Evolutionary conservation across 2,888 invertebrate genomes (phyloP).

Genomic region (Apamea sordens): DNA sequence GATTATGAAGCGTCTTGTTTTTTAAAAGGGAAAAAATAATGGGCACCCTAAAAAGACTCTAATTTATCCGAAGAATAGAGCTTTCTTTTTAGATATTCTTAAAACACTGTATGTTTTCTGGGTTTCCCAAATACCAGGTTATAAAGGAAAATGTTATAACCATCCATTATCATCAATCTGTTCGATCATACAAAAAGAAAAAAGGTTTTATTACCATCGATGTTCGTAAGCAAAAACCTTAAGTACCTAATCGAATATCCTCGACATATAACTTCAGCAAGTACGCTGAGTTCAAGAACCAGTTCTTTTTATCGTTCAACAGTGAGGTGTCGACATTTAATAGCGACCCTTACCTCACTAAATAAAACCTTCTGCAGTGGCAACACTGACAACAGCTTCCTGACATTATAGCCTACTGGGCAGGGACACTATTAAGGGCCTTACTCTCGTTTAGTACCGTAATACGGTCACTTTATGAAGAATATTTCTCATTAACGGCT

Average conservation of each 20-base stretch:
- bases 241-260: neutral
- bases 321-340: constrained; percentile 28
- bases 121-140: neutral
- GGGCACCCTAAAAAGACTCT: too few relatives aligned
- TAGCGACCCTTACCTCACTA: neutral
- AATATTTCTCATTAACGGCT: too few relatives aligned
- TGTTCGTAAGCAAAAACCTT: neutral
- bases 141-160: neutral
- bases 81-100: too few relatives aligned
- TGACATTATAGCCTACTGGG: constrained; percentile 3
- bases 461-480: too few relatives aligned
- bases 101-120: neutral
- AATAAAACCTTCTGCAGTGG: constrained; percentile 8
- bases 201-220: neutral
- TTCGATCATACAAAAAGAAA: neutral
- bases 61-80: neutral
- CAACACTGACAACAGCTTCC: constrained; percentile 33
- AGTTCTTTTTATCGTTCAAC: constrained; percentile 13
- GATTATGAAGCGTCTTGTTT: too few relatives aligned
- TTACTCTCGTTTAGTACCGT: too few relatives aligned
- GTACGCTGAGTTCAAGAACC: constrained; percentile 9
- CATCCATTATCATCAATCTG: neutral
- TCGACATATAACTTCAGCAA: neutral
- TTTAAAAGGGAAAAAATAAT: too few relatives aligned
- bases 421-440: too few relatives aligned